phyloP scores from a whole-genome alignment of 2,888 invertebrate species.

The Spilosoma lubricipeda region DNA sequence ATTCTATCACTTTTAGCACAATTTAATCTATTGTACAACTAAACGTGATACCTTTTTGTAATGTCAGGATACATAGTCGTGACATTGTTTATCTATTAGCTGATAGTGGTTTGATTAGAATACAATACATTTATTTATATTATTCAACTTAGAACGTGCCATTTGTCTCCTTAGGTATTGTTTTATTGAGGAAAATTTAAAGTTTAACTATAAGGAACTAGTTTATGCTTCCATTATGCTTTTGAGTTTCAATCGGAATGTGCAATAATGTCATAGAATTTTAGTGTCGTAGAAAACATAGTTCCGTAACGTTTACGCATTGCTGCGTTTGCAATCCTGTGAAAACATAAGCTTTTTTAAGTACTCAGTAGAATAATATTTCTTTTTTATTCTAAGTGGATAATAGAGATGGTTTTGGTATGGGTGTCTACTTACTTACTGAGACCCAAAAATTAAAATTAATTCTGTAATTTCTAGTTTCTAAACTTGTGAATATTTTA shows the following conservation, averaged over 20 bases:
- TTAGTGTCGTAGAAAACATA: background rate
- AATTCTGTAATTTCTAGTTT: background rate
- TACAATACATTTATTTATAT: background rate
- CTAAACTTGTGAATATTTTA: background rate
- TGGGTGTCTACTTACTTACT: background rate
- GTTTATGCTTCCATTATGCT: no score
- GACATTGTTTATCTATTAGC: slow-evolving; percentile 30
- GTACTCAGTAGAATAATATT: no score
- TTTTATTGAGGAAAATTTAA: background rate
- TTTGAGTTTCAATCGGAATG: background rate
- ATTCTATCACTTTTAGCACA: slow-evolving; percentile 46
- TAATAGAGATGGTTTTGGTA: background rate
- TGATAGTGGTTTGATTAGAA: slow-evolving; percentile 40
- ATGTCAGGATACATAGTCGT: slow-evolving; percentile 48
- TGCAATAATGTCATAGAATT: background rate
- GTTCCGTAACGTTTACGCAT: no score
- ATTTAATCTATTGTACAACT: slow-evolving; percentile 37
- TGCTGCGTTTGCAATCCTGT: no score
- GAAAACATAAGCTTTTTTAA: no score
- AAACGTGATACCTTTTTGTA: slow-evolving; percentile 47
- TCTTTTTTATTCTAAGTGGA: background rate
- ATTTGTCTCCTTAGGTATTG: background rate
- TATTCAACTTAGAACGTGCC: background rate
- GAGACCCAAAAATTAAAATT: background rate
- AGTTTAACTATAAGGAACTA: background rate